Evolutionary conservation across 2,113 vertebrate genomes (phyloP).

Genomic region (Gadus chalcogrammus): DNA sequence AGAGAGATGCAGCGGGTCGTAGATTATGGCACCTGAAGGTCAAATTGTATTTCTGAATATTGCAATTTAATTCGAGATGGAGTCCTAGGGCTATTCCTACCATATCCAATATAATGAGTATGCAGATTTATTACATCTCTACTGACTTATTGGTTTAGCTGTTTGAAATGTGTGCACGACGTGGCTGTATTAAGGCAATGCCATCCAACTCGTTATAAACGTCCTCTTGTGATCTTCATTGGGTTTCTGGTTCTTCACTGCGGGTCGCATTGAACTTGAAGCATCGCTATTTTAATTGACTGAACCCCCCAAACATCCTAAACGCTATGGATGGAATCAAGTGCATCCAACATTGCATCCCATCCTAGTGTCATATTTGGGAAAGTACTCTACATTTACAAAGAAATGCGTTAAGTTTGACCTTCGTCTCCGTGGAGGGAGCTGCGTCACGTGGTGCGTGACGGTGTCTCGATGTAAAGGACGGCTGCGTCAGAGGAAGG

Average conservation of each 20-base stretch:
- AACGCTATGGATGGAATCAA: too few species aligned
- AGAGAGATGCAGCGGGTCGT: background rate
- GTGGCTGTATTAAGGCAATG: too few species aligned
- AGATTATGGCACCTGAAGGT: conserved; percentile 39
- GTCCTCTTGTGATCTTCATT: too few species aligned
- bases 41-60: conserved; percentile 12
- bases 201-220: too few species aligned
- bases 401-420: background rate
- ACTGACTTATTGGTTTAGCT: background rate
- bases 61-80: background rate
- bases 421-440: background rate
- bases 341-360: too few species aligned
- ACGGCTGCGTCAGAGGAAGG: background rate
- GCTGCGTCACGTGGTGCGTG: background rate
- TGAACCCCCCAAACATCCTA: too few species aligned
- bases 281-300: too few species aligned
- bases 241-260: too few species aligned
- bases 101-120: background rate
- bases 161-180: background rate
- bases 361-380: too few species aligned
- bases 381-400: background rate
- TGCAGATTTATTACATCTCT: background rate
- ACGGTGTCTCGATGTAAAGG: background rate
- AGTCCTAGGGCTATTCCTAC: background rate
- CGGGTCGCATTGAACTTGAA: too few species aligned